Evolutionary conservation across 64 coral and sea anemone species (phyloP).

Genomic region (Porites australiensis): DNA sequence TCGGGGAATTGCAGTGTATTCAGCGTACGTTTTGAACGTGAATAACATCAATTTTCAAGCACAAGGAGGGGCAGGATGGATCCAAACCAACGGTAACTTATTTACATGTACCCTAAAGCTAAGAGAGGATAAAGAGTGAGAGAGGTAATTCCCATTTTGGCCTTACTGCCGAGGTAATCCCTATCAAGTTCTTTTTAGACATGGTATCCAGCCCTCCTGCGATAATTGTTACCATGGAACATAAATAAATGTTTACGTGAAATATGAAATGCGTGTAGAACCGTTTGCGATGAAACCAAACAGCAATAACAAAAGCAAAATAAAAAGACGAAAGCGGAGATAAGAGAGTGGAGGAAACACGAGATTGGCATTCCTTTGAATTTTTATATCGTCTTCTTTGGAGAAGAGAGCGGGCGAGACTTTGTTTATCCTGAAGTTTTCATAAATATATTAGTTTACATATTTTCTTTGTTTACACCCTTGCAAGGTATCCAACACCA

Average conservation of each 20-base stretch:
- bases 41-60: conserved; percentile 7
- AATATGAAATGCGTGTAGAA: background rate
- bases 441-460: background rate
- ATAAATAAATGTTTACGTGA: background rate
- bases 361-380: background rate
- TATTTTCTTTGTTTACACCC: background rate
- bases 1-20: conserved; percentile 29
- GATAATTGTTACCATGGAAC: background rate
- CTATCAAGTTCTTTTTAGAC: background rate
- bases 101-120: background rate
- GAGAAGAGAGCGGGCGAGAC: background rate
- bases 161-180: background rate
- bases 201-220: background rate
- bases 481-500: too few species aligned
- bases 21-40: conserved; percentile 15
- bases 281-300: background rate
- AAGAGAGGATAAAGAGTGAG: background rate
- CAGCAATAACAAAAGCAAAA: background rate
- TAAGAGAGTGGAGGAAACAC: background rate
- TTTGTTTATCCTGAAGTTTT: background rate
- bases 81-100: background rate
- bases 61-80: background rate
- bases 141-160: background rate
- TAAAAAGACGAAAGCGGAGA: background rate
- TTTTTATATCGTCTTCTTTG: background rate